Conservation (phyloP, 37 sponge, comb jelly and placozoan genomes). For the Ianthella basta region DNA sequence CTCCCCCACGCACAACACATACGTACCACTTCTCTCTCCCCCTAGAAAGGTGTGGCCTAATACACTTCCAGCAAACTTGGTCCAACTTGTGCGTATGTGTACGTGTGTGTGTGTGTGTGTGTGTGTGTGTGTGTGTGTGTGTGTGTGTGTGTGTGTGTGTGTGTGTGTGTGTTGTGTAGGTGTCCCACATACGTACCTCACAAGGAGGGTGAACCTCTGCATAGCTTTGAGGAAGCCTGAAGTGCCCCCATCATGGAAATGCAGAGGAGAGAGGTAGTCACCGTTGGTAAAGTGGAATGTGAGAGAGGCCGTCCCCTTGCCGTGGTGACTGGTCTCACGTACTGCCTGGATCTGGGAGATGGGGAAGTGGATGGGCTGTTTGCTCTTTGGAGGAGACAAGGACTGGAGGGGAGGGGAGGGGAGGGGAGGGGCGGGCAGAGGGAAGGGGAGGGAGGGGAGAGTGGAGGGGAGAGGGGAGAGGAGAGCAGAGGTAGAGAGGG, state of each 20-base stretch:
- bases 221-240: slow-evolving; percentile 42
- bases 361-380: slow-evolving; percentile 62
- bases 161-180: no score
- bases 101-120: no score
- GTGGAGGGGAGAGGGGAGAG: not conserved
- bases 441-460: not conserved
- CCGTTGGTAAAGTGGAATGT: slow-evolving; percentile 59
- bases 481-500: not conserved
- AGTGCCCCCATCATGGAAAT: slow-evolving; percentile 82
- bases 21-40: no score
- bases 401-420: not conserved
- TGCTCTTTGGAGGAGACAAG: slow-evolving; percentile 27
- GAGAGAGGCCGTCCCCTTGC: slow-evolving; percentile 15
- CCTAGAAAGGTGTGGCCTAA: no score
- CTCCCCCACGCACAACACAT: no score
- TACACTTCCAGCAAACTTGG: no score
- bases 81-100: no score
- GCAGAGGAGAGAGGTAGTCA: slow-evolving; percentile 49
- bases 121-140: no score
- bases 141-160: no score
- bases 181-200: slow-evolving; percentile 37
- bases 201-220: slow-evolving; percentile 57
- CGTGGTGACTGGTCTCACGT: slow-evolving; percentile 1
- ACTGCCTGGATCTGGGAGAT: slow-evolving; percentile 54
- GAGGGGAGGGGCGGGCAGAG: not conserved